Conservation (phyloP, 2,888 invertebrate genomes). For the Sympetrum striolatum region DNA sequence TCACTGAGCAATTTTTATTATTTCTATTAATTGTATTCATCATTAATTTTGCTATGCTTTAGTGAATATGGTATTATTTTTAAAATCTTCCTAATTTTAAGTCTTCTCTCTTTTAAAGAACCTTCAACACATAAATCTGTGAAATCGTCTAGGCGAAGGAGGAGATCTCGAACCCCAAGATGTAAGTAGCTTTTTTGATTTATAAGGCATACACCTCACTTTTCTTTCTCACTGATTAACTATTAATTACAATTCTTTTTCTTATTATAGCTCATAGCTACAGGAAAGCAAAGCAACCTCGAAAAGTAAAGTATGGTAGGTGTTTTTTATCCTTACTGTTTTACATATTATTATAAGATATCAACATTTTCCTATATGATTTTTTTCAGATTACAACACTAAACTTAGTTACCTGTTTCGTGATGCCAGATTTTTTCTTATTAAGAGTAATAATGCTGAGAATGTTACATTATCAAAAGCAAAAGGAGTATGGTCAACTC, state of each 20-base stretch:
- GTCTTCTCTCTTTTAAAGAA: neutral
- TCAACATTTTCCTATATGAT: neutral
- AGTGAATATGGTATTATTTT: neutral
- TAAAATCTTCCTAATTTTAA: neutral
- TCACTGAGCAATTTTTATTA: neutral
- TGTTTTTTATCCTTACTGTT: neutral
- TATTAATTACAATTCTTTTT: neutral
- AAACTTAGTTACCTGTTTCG: slow-evolving; percentile 93
- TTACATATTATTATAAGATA: neutral
- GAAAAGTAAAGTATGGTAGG: slow-evolving; percentile 47
- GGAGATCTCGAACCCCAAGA: neutral
- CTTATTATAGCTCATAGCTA: slow-evolving; percentile 44
- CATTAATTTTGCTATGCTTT: neutral
- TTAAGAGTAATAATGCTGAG: slow-evolving; percentile 97
- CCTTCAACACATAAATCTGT: neutral
- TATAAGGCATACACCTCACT: neutral
- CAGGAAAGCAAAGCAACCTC: slow-evolving; percentile 43
- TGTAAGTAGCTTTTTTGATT: neutral
- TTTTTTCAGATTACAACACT: slow-evolving; percentile 73
- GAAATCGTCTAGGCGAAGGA: neutral
- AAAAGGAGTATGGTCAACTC: slow-evolving; percentile 96
- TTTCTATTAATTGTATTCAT: neutral
- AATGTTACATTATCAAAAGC: slow-evolving; percentile 94
- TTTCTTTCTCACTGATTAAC: no score
- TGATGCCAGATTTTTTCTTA: slow-evolving; percentile 92